Conservation (phyloP, 1,140 invertebrate species). For the Cotesia vestalis region DNA sequence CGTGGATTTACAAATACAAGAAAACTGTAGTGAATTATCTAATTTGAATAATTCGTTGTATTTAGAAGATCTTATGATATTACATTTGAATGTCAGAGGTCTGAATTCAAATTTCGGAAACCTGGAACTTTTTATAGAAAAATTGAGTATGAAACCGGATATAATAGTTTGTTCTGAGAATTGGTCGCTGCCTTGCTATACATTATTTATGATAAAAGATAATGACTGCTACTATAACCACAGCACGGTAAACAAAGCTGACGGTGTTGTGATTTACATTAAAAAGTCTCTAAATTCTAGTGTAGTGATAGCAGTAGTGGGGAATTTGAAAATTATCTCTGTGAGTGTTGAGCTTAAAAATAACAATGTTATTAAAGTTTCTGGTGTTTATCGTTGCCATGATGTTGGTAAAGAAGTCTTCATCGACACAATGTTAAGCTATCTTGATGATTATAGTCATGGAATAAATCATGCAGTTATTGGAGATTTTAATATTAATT, state of each 20-base stretch:
- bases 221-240: background rate
- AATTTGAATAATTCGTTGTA: too few relatives aligned
- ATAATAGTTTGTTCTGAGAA: background rate
- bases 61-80: background rate
- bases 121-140: background rate
- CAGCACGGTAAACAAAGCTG: background rate
- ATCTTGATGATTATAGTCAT: too few relatives aligned
- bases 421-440: too few relatives aligned
- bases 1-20: too few relatives aligned
- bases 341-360: too few relatives aligned
- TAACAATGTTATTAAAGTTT: too few relatives aligned
- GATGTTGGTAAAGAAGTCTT: too few relatives aligned
- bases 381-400: too few relatives aligned
- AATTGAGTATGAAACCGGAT: background rate
- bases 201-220: background rate
- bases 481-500: background rate
- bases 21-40: too few relatives aligned
- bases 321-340: background rate
- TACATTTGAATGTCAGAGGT: background rate
- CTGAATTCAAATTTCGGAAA: background rate
- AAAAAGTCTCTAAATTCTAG: background rate
- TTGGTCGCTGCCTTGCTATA: background rate
- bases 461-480: too few relatives aligned
- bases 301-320: background rate
- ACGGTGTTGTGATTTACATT: background rate